Percentiles rank a stretch among this genome's conserved stretches.
phyloP scores from a whole-genome alignment of 2,797 vertebrate genomes.

The Bradypus variegatus region DNA sequence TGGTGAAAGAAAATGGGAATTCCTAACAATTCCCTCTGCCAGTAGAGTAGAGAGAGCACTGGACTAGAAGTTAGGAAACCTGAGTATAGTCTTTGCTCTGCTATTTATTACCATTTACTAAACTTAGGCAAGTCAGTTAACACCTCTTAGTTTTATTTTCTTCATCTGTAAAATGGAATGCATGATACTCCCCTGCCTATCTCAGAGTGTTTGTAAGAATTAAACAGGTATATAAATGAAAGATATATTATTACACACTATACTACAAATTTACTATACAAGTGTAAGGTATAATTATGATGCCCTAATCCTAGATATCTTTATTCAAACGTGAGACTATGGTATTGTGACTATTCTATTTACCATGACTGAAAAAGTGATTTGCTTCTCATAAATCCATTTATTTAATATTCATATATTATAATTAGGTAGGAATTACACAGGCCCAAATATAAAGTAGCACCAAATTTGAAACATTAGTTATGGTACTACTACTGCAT shows the following conservation, averaged over 20 bases:
- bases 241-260: background rate
- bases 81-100: background rate
- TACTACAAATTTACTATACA: too few relatives aligned
- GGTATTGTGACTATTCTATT: background rate
- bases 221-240: background rate
- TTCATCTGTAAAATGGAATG: conserved; percentile 18
- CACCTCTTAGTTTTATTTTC: background rate
- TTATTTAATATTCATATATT: background rate
- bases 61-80: background rate
- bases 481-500: background rate
- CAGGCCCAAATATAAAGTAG: background rate
- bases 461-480: conserved; percentile 26
- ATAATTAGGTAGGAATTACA: background rate
- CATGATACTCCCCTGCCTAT: background rate
- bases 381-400: conserved; percentile 9
- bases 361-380: background rate
- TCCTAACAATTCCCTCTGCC: background rate
- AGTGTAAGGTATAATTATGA: background rate
- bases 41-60: background rate
- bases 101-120: background rate
- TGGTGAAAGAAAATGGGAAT: background rate
- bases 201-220: background rate
- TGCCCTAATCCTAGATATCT: background rate
- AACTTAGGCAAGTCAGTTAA: background rate
- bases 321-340: background rate